Conservation (phyloP, 2,888 invertebrate species). For the Tortrix viridana region DNA sequence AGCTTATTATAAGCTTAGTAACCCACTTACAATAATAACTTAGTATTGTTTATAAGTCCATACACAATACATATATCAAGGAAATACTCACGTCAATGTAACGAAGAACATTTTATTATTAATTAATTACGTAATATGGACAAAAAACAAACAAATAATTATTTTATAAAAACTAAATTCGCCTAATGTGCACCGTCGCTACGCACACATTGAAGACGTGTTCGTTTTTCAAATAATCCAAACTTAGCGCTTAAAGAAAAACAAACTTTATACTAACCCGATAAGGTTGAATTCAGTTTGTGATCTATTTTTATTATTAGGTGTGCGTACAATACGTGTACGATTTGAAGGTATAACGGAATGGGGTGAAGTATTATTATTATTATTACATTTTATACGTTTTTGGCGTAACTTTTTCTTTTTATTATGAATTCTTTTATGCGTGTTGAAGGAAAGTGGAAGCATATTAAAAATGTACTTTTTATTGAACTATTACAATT, state of each 20-base stretch:
- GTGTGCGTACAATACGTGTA: conserved; percentile 46
- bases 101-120: not conserved
- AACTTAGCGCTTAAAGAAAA: conserved; percentile 37
- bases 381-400: conserved; percentile 15
- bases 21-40: no score
- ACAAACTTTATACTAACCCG: conserved; percentile 27
- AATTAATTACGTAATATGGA: not conserved
- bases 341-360: conserved; percentile 26
- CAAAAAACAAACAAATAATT: conserved; percentile 5
- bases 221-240: conserved; percentile 61
- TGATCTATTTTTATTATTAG: conserved; percentile 50
- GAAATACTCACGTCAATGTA: no score
- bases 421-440: no score
- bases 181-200: conserved; percentile 50
- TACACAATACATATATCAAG: no score
- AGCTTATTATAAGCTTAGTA: no score
- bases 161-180: conserved; percentile 41
- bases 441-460: no score
- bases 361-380: conserved; percentile 33
- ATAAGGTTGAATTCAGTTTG: conserved; percentile 42
- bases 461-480: no score
- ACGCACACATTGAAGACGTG: conserved; percentile 55
- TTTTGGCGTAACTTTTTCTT: not conserved
- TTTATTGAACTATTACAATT: no score
- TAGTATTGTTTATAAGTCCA: no score